Conservation (phyloP, 1,140 invertebrate species). For the Alviniconcha marisindica region DNA sequence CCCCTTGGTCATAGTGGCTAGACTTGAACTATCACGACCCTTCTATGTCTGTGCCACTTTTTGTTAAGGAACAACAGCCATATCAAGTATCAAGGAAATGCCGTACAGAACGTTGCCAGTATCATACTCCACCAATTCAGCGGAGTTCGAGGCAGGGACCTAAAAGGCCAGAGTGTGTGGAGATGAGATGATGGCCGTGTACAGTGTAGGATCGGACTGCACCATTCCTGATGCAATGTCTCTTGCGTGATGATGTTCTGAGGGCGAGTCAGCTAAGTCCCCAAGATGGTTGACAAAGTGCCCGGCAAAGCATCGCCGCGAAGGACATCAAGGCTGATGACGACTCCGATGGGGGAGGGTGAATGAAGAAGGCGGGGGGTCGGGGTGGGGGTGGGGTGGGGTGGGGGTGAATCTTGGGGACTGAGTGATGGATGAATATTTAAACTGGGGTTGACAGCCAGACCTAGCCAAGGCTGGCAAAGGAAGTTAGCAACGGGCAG, state of each 20-base stretch:
- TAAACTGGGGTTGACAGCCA: conserved; percentile 48
- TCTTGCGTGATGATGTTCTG: not conserved
- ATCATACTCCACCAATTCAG: no score
- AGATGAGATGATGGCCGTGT: no score
- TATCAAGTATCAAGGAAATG: no score
- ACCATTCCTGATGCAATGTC: no score
- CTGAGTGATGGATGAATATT: conserved; percentile 46
- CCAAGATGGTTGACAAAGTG: not conserved
- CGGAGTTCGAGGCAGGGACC: no score
- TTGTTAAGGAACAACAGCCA: no score
- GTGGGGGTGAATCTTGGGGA: not conserved
- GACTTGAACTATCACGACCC: no score
- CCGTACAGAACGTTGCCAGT: no score
- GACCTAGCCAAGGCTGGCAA: conserved; percentile 36
- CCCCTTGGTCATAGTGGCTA: no score
- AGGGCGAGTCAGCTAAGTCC: not conserved
- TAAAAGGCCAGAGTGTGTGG: no score
- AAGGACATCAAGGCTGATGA: not conserved
- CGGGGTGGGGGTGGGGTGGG: not conserved
- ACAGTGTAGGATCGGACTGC: no score
- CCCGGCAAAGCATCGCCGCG: not conserved
- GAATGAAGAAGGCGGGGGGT: not conserved
- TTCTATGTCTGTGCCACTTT: no score
- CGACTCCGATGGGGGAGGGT: not conserved
- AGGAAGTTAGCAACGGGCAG: conserved; percentile 39